These are phyloP conservation scores for Chrysomallon squamiferum DNA, from an alignment of 1,140 invertebrate genomes.

Conservation along the genomic window DNA sequence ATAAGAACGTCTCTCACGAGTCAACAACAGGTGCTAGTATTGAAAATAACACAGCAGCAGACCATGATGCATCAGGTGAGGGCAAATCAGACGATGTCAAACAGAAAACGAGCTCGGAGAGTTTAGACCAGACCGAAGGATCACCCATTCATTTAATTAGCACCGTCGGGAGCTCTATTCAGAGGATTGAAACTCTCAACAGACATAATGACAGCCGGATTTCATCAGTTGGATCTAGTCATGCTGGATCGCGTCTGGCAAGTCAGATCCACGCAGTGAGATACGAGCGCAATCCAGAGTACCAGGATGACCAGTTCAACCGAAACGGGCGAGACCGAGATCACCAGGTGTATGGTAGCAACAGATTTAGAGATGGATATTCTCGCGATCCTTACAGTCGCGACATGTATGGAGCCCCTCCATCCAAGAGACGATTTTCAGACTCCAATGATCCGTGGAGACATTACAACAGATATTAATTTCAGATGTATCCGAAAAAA, in stretches of 20 bases:
- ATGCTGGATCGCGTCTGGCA: background rate
- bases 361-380: conserved; percentile 6
- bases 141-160: conserved; percentile 6
- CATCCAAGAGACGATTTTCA: conserved; percentile 19
- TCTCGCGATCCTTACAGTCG: conserved; percentile 1
- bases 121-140: background rate
- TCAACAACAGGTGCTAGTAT: too few species aligned
- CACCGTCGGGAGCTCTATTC: background rate
- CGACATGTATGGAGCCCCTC: conserved; percentile 19
- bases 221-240: too few species aligned
- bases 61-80: too few species aligned
- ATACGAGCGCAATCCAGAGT: background rate
- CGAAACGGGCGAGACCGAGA: background rate
- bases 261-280: too few species aligned
- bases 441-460: conserved; percentile 4
- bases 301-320: conserved; percentile 1
- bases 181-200: background rate
- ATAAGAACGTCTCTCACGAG: background rate
- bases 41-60: too few species aligned
- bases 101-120: background rate
- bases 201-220: conserved; percentile 2
- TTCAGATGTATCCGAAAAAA: too few species aligned
- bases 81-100: too few species aligned
- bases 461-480: conserved; percentile 4
- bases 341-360: background rate